phyloP scores from a whole-genome alignment of 2,888 invertebrate genomes.

The Rotaria sp. region DNA sequence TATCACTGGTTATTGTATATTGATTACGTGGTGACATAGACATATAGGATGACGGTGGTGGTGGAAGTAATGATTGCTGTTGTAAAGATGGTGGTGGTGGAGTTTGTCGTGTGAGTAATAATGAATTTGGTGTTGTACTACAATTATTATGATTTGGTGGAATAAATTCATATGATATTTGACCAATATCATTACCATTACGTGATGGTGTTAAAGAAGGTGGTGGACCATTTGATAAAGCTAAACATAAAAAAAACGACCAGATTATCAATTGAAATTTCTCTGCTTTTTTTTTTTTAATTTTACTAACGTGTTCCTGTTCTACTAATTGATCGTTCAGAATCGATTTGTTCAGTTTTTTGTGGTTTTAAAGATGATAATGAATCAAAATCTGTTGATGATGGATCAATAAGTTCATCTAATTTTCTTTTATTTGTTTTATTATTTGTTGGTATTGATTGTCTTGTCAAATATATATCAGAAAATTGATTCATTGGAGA shows the following conservation, averaged over 20 bases:
- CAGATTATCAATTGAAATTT: background rate
- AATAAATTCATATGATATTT: background rate
- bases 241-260: too few species aligned
- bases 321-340: background rate
- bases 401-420: background rate
- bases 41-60: background rate
- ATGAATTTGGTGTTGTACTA: background rate
- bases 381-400: background rate
- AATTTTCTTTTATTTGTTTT: constrained; percentile 24
- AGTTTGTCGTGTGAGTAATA: background rate
- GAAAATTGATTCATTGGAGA: constrained; percentile 8
- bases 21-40: constrained; percentile 24
- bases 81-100: background rate
- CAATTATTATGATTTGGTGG: background rate
- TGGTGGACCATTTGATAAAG: background rate
- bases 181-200: background rate
- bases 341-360: background rate
- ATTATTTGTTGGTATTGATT: background rate
- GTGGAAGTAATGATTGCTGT: background rate
- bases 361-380: background rate
- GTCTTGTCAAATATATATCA: background rate
- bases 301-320: constrained; percentile 12
- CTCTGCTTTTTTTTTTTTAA: background rate
- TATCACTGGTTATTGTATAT: background rate
- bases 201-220: background rate